phyloP scores from a whole-genome alignment of 2,113 vertebrate genomes.

The Lutjanus erythropterus region DNA sequence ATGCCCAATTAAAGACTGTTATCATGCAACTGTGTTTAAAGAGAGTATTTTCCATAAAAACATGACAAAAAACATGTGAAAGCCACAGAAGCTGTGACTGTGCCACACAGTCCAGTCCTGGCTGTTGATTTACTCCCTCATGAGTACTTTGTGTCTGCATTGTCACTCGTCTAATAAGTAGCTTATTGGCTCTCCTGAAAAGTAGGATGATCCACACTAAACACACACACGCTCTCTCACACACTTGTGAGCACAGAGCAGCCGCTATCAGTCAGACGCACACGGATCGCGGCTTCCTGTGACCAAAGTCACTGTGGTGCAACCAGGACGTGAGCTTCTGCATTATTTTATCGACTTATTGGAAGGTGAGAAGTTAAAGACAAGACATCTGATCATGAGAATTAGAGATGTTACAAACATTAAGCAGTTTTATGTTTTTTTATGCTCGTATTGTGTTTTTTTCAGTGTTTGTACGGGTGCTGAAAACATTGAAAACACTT shows the following conservation, averaged over 20 bases:
- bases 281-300: neutral
- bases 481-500: too few relatives aligned
- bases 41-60: neutral
- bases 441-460: too few relatives aligned
- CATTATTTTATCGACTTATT: neutral
- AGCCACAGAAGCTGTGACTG: neutral
- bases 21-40: neutral
- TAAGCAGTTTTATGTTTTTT: neutral
- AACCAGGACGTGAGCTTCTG: neutral
- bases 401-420: neutral
- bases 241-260: neutral
- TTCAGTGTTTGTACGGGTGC: too few relatives aligned
- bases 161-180: slow-evolving; percentile 26
- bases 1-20: neutral
- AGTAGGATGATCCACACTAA: slow-evolving; percentile 11
- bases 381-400: neutral
- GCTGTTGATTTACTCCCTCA: neutral
- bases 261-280: neutral
- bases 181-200: slow-evolving; percentile 44
- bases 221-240: neutral
- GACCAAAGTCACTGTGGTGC: neutral
- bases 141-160: neutral
- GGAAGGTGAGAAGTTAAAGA: neutral
- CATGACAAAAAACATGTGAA: neutral
- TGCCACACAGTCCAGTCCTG: too few relatives aligned